These are phyloP conservation scores for Agrypnus murinus DNA, from an alignment of 2,888 invertebrate species.

Conservation along the genomic window DNA sequence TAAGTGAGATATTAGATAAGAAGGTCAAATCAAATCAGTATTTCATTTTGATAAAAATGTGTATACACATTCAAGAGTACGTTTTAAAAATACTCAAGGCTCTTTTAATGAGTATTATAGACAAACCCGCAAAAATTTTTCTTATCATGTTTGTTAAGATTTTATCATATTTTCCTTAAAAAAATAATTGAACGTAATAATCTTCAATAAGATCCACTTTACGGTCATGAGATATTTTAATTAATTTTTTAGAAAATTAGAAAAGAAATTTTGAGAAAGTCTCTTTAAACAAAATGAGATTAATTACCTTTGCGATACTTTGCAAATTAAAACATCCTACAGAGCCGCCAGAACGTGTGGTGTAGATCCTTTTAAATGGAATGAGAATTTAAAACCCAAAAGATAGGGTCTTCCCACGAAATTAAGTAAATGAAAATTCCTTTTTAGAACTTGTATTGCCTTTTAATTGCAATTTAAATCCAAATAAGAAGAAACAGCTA, in stretches of 20 bases:
- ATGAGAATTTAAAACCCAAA: too few species aligned
- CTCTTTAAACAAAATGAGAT: too few species aligned
- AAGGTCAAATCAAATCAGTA: constrained; percentile 38
- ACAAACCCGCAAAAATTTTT: not conserved
- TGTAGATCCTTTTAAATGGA: too few species aligned
- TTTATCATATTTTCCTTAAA: not conserved
- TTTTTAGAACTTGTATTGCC: too few species aligned
- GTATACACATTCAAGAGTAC: constrained; percentile 18
- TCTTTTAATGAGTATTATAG: not conserved
- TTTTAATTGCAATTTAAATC: too few species aligned
- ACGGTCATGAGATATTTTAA: not conserved
- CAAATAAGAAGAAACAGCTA: too few species aligned
- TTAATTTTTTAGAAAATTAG: not conserved
- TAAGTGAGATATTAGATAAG: constrained; percentile 35
- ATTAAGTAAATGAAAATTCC: too few species aligned
- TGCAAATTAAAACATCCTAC: too few species aligned
- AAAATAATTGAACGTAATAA: not conserved
- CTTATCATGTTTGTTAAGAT: constrained; percentile 3
- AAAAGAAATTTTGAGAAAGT: not conserved
- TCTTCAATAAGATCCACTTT: not conserved
- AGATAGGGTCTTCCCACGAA: too few species aligned
- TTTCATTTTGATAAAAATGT: constrained; percentile 31
- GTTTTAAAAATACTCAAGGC: constrained; percentile 30
- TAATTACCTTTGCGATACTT: too few species aligned
- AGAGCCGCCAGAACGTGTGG: too few species aligned